Conservation (phyloP, 2,888 invertebrate species). For the Nephrotoma guestfalica region DNA sequence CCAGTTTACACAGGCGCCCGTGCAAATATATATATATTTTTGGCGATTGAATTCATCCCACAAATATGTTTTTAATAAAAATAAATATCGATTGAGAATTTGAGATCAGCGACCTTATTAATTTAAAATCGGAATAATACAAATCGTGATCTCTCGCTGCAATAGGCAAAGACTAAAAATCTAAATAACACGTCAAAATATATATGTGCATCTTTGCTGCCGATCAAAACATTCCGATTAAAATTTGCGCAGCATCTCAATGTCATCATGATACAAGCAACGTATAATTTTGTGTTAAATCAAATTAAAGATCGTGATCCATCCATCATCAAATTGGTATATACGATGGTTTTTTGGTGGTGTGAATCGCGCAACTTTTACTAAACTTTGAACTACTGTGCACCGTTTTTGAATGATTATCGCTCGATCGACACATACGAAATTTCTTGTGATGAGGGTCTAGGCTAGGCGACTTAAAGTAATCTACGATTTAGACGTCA, state of each 20-base stretch:
- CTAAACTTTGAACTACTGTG: neutral
- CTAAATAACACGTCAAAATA: too few species aligned
- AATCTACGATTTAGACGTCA: neutral
- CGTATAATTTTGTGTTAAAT: neutral
- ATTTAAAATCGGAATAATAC: neutral
- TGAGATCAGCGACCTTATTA: neutral
- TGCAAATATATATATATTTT: neutral
- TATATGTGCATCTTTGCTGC: neutral
- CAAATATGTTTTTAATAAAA: neutral
- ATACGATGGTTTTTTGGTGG: neutral
- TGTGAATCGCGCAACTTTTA: neutral
- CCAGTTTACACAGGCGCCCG: neutral
- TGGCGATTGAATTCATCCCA: neutral
- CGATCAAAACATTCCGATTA: neutral
- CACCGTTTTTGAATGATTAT: neutral
- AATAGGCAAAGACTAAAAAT: neutral
- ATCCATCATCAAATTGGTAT: neutral
- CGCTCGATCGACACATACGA: neutral
- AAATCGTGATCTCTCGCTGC: neutral
- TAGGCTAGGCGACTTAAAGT: neutral
- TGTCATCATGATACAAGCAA: neutral
- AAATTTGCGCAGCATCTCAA: neutral
- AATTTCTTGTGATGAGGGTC: neutral
- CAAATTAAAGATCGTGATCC: neutral
- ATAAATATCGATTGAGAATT: neutral